Evolutionary conservation across 2,113 vertebrate species (phyloP).

Genomic region (Nerophis ophidion): DNA sequence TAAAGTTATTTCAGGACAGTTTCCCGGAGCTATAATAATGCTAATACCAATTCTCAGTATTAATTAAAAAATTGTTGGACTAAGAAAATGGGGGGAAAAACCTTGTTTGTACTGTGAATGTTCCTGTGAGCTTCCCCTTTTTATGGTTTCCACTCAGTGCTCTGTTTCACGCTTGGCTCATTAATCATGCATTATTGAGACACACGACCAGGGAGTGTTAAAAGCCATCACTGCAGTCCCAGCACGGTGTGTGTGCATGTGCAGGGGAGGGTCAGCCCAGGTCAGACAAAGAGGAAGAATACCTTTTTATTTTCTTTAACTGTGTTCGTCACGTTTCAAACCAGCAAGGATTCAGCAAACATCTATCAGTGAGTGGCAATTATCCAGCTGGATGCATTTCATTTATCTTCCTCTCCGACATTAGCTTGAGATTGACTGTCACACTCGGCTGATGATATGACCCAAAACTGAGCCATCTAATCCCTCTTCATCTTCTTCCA

Average conservation of each 20-base stretch:
- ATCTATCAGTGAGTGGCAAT: not conserved
- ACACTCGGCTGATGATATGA: slow-evolving; percentile 1
- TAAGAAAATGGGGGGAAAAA: not conserved
- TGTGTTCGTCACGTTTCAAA: slow-evolving; percentile 8
- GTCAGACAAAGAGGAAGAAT: slow-evolving; percentile 34
- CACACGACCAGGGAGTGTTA: slow-evolving; percentile 56
- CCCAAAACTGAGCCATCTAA: slow-evolving; percentile 7
- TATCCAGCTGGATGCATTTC: not conserved
- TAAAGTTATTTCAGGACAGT: too few relatives aligned
- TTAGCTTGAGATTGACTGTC: slow-evolving; percentile 9
- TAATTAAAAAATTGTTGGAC: not conserved
- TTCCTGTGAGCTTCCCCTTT: slow-evolving; percentile 38
- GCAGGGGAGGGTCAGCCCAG: slow-evolving; percentile 25
- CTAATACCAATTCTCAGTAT: too few relatives aligned
- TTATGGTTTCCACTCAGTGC: slow-evolving; percentile 63
- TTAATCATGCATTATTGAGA: slow-evolving; percentile 78
- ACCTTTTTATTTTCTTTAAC: slow-evolving; percentile 28
- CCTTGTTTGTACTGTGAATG: not conserved
- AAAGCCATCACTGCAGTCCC: slow-evolving; percentile 59
- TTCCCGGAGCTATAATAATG: too few relatives aligned
- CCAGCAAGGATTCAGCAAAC: not conserved
- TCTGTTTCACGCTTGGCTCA: slow-evolving; percentile 71
- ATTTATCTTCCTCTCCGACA: slow-evolving; percentile 1
- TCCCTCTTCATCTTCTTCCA: slow-evolving; percentile 12
- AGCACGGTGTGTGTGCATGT: slow-evolving; percentile 14